Conservation (phyloP, 2,888 invertebrate species). For the Ferrisia virgata region DNA sequence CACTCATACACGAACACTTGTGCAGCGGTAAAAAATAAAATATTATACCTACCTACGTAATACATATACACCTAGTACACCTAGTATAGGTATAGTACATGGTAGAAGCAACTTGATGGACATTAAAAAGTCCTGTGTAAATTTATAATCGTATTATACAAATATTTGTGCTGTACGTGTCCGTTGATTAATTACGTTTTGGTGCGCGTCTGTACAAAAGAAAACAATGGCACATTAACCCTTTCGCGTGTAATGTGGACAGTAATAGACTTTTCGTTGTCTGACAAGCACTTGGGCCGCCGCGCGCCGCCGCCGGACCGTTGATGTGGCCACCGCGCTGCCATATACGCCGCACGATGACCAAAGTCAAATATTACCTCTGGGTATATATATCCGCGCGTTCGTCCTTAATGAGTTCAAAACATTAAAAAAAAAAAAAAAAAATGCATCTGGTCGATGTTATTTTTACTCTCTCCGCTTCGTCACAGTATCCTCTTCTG, state of each 20-base stretch:
- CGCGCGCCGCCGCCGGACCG: too few relatives aligned
- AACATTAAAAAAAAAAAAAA: background rate
- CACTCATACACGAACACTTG: too few relatives aligned
- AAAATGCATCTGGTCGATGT: background rate
- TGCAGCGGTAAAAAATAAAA: too few relatives aligned
- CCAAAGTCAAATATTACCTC: slow-evolving; percentile 8
- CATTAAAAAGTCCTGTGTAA: slow-evolving; percentile 38
- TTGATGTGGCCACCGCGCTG: too few relatives aligned
- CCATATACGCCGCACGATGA: background rate
- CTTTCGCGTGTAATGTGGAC: slow-evolving; percentile 32
- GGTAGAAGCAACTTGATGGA: background rate
- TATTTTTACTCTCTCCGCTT: background rate
- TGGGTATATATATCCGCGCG: background rate
- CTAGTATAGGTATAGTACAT: background rate
- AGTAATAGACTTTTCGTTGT: slow-evolving; percentile 32
- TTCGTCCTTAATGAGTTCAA: background rate
- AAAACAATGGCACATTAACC: slow-evolving; percentile 43
- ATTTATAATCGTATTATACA: slow-evolving; percentile 38
- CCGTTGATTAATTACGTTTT: slow-evolving; percentile 41
- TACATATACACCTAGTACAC: background rate
- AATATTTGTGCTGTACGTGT: slow-evolving; percentile 38
- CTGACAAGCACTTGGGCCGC: background rate
- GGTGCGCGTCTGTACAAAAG: background rate
- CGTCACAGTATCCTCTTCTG: too few relatives aligned
- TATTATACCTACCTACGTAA: too few relatives aligned